Base-by-base conservation (phyloP, 2,113 vertebrate species). In the Chlorodrepanis virens region DNA sequence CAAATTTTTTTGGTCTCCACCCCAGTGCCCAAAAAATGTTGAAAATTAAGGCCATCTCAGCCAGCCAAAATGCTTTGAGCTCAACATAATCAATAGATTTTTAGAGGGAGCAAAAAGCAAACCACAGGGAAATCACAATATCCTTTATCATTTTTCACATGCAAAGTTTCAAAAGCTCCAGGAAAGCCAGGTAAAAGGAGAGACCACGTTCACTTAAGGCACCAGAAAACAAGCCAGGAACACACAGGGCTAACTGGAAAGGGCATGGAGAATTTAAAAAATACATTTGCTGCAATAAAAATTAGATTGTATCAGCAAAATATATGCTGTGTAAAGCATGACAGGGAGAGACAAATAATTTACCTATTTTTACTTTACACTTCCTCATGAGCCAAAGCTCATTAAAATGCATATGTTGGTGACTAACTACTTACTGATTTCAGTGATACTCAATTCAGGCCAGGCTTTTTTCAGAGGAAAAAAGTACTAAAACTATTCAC, bases 101-200 rank as follows among this genome's bases (percentile, higher is more conserved):
- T 74, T 15, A 93, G 47, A 72, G 61, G 68, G 53, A 88, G 93
- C 40, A 95, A 95, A 91, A 88, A 69, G 28, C 49, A 93, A 92
- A 70, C 79, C 72, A 57, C 42, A 42, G 77, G 21, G 15, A 77
- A 81, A 35, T 42, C 70, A 83, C n/a, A 54, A 72, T 18, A 87
- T 65, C 68, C 87, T 83, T 84, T 80, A 83, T 91, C 18, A 77
- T 31, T 91, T 94, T 52, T 82, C 76, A 81, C 35, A 77, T 47
- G 71, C 67, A 69, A 94, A 84, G 70, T 71, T 83, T 84, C 90
- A 83, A 79, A 85, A 76, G 83, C 65, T 83, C 67, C 61, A 94
- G 74, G 60, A 77, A 94, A 86, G 29, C n/a, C 56, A 75, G 72
- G 68, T 74, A 42, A 92, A 91, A 64, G 24, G 60, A 85, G 77